Conservation (phyloP, 37 sponge, comb jelly and placozoan genomes). For the Lycopodina hypogea region DNA sequence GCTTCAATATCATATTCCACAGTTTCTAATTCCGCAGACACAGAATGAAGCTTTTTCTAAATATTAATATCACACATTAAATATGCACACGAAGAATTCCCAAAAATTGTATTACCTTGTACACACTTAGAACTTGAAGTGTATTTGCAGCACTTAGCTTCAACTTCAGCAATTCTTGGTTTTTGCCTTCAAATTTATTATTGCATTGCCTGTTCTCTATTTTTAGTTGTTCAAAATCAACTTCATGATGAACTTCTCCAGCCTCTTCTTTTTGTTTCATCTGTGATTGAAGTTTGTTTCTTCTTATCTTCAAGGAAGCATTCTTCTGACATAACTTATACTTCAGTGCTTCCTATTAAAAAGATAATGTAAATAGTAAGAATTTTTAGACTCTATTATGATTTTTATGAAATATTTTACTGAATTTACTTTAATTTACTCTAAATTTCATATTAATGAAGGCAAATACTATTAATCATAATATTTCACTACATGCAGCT, state of each 20-base stretch:
- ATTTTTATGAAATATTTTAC: no score
- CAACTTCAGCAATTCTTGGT: slow-evolving; percentile 89
- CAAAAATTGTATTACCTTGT: slow-evolving; percentile 57
- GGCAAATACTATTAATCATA: no score
- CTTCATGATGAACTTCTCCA: slow-evolving; percentile 87
- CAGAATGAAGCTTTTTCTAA: slow-evolving; percentile 79
- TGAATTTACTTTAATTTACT: no score
- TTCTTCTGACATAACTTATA: slow-evolving; percentile 94
- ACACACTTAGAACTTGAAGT: slow-evolving; percentile 81
- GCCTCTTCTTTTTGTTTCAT: slow-evolving; percentile 94
- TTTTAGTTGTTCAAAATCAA: slow-evolving; percentile 95
- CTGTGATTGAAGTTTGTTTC: slow-evolving; percentile 74
- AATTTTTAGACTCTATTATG: no score
- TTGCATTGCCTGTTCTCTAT: slow-evolving; percentile 93
- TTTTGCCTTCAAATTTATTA: slow-evolving; percentile 88
- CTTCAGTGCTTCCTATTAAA: slow-evolving; percentile 66
- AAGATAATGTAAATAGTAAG: neutral
- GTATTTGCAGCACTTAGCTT: slow-evolving; percentile 94
- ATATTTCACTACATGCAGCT: no score
- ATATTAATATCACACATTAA: neutral
- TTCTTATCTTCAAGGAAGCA: slow-evolving; percentile 67
- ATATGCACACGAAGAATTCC: no score
- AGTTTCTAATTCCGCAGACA: slow-evolving; percentile 69
- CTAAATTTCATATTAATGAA: no score
- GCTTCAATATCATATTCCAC: slow-evolving; percentile 73